Evolutionary conservation across 2,888 invertebrate genomes (phyloP).

Genomic region (Pollenia griseotomentosa): DNA sequence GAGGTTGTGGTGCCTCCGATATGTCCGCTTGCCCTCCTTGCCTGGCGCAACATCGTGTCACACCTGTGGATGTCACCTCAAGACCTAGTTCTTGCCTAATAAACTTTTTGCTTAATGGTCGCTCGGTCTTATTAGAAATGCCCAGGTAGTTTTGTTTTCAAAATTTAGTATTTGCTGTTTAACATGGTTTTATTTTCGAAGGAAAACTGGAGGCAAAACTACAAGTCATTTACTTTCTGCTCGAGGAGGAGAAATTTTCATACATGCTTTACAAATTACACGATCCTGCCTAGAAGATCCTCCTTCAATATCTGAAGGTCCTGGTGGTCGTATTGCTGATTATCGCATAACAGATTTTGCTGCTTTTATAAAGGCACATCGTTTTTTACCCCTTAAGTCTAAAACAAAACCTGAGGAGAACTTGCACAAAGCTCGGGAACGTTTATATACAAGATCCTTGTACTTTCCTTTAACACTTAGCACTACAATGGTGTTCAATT

Average conservation of each 20-base stretch:
- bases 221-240: conserved; percentile 96
- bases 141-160: conserved; percentile 85
- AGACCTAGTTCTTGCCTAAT: conserved; percentile 98
- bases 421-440: conserved; percentile 87
- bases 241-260: conserved; percentile 98
- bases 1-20: conserved; percentile 92
- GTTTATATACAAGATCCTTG: conserved; percentile 91
- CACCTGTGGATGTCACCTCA: conserved; percentile 98
- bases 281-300: conserved; percentile 96
- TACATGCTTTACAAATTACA: conserved; percentile 94
- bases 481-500: conserved; percentile 93
- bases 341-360: conserved; percentile 95
- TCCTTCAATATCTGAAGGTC: conserved; percentile 97
- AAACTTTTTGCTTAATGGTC: conserved; percentile 97
- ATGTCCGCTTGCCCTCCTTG: conserved; percentile 93
- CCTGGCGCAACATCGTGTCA: conserved; percentile 94
- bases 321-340: conserved; percentile 96
- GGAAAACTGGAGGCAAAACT: conserved; percentile 92
- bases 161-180: conserved; percentile 2
- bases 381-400: conserved; percentile 89
- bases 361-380: conserved; percentile 93
- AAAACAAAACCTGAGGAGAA: conserved; percentile 79
- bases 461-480: conserved; percentile 96
- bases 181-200: conserved; percentile 74
- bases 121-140: conserved; percentile 96